Base-by-base conservation (phyloP, 1,140 invertebrate species). In the Drosophila lacertosa region DNA sequence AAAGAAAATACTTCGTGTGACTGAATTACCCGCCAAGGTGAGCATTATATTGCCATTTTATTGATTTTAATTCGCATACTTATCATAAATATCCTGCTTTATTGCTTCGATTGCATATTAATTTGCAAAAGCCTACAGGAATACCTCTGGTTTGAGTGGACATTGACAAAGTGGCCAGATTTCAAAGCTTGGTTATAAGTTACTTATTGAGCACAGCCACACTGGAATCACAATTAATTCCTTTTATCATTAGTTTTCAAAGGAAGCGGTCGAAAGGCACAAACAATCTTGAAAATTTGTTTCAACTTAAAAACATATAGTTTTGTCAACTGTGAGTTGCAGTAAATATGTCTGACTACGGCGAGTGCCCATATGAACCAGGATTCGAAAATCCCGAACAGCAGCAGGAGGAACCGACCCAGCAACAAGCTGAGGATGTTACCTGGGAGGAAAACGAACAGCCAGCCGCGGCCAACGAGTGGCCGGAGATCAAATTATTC, bases 401-500 rank as follows among this genome's bases (percentile, higher is more conserved):
- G 20, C 57, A 40, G 2, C 37, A 15, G 9, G 39, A 51, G 2
- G 53, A 44, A 20, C 39, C 33, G 15, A 13, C 15, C 18, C 33
- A 42, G 24, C 39, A 18, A 7, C 35, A 11, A 42, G 13, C 7
- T 0, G 53, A 60, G 1, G 69, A 69, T 5, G 70, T 59, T 22
- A 13, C 39, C 22, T 78, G 76, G 76, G 63, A 63, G 15, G 69
- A 78, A 1, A 62, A 72, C 6, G 57, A 42, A 2, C 5, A 6
- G 0, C 42, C 42, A 44, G 2, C 11, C 1, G 4, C 94, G 10
- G 92, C 93, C 57, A 94, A 96, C 3, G 96, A 97, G 89, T 91
- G 97, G 45, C 96, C 96, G 32, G 98, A 99, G 93, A 97, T 99
- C 66, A 99, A 99, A 92, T 93, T 99, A n/a, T 99, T 99, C 92